Evolutionary conservation across 2,797 vertebrate genomes (phyloP).

Genomic region (Tadarida brasiliensis): DNA sequence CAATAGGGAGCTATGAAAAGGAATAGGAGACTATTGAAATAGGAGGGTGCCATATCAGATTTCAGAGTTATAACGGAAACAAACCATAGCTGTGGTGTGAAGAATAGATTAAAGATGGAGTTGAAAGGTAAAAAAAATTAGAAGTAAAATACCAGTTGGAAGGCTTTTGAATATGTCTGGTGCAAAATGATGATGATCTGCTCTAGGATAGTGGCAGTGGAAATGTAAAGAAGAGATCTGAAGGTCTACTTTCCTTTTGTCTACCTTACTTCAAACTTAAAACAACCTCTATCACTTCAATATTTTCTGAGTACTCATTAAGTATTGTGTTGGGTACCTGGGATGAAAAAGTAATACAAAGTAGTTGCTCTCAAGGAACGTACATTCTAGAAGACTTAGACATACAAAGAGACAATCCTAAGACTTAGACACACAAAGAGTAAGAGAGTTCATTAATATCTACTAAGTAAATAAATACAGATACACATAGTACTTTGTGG

Average conservation of each 20-base stretch:
- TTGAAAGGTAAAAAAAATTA: conserved; percentile 5
- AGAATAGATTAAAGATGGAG: not conserved
- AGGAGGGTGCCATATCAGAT: conserved; percentile 27
- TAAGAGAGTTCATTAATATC: not conserved
- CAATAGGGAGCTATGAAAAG: not conserved
- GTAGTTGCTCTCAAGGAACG: not conserved
- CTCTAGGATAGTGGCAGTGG: not conserved
- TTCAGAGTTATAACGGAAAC: conserved; percentile 27
- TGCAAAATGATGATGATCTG: not conserved
- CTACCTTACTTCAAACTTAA: not conserved
- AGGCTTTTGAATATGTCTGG: not conserved
- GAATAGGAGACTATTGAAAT: not conserved
- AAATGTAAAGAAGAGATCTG: not conserved
- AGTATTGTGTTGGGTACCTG: not conserved
- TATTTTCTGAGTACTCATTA: not conserved
- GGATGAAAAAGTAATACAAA: conserved; percentile 30
- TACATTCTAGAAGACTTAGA: conserved; percentile 24
- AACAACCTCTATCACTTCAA: conserved; percentile 27
- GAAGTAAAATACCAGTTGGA: not conserved
- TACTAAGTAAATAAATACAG: not conserved
- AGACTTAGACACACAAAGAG: conserved; percentile 35
- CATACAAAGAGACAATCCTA: conserved; percentile 8
- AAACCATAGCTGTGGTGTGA: not conserved
- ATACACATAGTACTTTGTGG: not conserved
- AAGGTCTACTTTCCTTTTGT: not conserved